Evolutionary conservation across 2,888 invertebrate species (phyloP), one percentile per base, ranked within the genome.

Genomic region (Meiosimyza platycephala): DNA sequence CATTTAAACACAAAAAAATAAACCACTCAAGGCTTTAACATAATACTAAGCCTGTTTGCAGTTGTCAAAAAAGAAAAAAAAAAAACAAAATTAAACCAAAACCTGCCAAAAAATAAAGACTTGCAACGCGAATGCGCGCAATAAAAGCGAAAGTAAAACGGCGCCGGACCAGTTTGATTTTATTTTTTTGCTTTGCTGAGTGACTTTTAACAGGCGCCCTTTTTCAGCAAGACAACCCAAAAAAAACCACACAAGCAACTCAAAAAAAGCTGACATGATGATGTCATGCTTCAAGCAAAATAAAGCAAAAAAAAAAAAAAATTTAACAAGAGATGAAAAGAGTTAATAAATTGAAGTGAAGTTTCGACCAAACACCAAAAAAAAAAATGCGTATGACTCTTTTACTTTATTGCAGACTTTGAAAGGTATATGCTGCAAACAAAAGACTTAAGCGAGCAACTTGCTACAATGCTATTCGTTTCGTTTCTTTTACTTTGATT

Each of bases 101-200:
- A 68, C 13, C 15, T 55, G 57, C 12, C 33, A 12, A 70, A 57
- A 40, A 40, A 48, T 18, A 1, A n/a, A 18, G 55, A 54, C 12
- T 15, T 22, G 33, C 40, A 16, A 22, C 28, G 48, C 50, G 60
- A 48, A 48, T 57, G 57, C 33, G 57, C 40, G 18, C 16, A 40
- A 22, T 55, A 57, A 62, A 70, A 70, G 15, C 63, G 70, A 83
- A 83, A 82, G 82, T 83, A 77, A 82, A 80, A 79, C 78, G 79
- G 83, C 82, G 48, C 48, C 48, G 63, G 63, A 50, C 50, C n/a
- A 48, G n/a, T 33, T 50, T 51, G 18, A 71, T 76, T 15, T 76
- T 15, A 12, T 62, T 33, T 40, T 15, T 5, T 57, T 57, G 1
- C 18, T 18, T 57, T 57, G 13, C 7, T 9, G 28, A 60, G 60